phyloP scores from a whole-genome alignment of 2,888 invertebrate species.

The Napeogenes sylphis region DNA sequence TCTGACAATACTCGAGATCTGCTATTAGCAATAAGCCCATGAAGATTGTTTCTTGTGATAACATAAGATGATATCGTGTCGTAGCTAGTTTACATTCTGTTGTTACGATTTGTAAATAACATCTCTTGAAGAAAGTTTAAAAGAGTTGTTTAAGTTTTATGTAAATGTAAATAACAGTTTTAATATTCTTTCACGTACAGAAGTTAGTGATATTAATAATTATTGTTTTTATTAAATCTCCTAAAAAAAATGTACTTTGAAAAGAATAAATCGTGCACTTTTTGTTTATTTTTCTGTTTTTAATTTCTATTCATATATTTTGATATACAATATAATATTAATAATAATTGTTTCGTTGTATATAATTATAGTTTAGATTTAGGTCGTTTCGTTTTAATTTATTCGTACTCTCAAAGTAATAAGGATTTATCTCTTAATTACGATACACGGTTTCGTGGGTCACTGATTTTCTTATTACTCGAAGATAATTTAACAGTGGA shows the following conservation, averaged over 20 bases:
- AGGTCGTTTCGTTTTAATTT: not conserved
- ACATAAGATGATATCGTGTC: no score
- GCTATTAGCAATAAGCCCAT: not conserved
- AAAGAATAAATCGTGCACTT: no score
- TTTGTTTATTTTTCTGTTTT: no score
- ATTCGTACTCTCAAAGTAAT: slow-evolving; percentile 23
- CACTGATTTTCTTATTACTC: slow-evolving; percentile 19
- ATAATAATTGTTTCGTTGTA: not conserved
- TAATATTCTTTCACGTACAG: no score
- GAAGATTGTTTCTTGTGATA: no score
- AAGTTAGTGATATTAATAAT: no score
- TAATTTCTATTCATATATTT: no score
- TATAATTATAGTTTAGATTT: no score
- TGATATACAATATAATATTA: no score
- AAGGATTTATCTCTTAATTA: slow-evolving; percentile 30
- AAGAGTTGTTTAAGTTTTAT: not conserved
- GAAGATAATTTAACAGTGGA: slow-evolving; percentile 11
- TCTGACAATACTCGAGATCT: not conserved
- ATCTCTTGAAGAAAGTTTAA: not conserved
- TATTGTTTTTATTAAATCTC: no score
- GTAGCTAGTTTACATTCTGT: not conserved
- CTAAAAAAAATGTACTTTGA: no score
- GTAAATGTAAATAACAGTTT: not conserved
- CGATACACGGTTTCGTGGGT: slow-evolving; percentile 19
- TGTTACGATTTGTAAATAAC: not conserved